These are phyloP conservation scores for Hemithea aestivaria DNA, from an alignment of 2,888 invertebrate genomes.

Conservation along the genomic window DNA sequence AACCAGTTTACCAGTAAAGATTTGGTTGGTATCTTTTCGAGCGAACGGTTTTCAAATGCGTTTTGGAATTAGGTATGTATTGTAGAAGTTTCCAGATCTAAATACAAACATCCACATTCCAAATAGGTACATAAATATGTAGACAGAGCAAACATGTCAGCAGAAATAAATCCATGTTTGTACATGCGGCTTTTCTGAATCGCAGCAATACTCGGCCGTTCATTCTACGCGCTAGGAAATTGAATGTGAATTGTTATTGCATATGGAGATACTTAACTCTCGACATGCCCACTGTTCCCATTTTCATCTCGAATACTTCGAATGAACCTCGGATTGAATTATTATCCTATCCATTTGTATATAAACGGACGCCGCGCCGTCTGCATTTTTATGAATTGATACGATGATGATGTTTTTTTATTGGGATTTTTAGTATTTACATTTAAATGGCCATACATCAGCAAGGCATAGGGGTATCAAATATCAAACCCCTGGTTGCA, in stretches of 20 bases:
- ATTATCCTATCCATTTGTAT: not conserved
- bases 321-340: constrained; percentile 24
- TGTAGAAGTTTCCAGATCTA: constrained; percentile 1
- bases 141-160: constrained; percentile 12
- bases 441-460: too few relatives aligned
- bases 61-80: not conserved
- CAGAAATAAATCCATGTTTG: constrained; percentile 16
- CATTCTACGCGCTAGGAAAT: constrained; percentile 34
- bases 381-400: too few relatives aligned
- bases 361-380: too few relatives aligned
- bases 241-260: constrained; percentile 50
- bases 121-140: too few relatives aligned
- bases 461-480: too few relatives aligned
- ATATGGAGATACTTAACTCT: constrained; percentile 24
- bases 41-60: too few relatives aligned
- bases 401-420: too few relatives aligned
- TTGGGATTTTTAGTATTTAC: too few relatives aligned
- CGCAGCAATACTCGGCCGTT: constrained; percentile 36
- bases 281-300: constrained; percentile 6
- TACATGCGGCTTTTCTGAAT: constrained; percentile 26
- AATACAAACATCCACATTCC: constrained; percentile 2
- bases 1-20: too few relatives aligned
- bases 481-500: too few relatives aligned
- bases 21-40: too few relatives aligned
- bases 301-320: constrained; percentile 25